Base-by-base conservation (phyloP, 2,888 invertebrate species). In the Deilephila elpenor region DNA sequence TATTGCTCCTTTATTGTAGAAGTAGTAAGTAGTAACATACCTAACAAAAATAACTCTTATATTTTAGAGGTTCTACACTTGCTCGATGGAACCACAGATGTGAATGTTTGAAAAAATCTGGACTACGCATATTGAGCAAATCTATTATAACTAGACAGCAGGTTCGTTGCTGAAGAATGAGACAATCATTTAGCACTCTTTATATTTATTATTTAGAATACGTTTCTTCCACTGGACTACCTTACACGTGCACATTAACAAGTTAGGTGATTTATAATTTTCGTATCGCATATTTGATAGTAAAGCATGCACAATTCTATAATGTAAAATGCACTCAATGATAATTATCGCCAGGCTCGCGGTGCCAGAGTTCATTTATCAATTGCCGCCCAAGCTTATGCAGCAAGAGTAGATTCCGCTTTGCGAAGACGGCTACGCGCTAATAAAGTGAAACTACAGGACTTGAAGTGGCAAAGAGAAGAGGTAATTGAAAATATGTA, bases 381-480 rank as follows among this genome's bases (percentile, higher is more conserved):
- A n/a, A 96, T 97, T 79, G 96, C 96, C 78, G 95, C 97, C 75
- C 95, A 96, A 79, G 96, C 97, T 3, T 97, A 97, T 87, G 95
- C 96, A 74, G 96, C 96, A 72, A 95, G 96, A 73, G 97, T 97
- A 0, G 97, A 98, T 84, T 97, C 97, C 76, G 96, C 96, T 0
- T 89, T 97, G 73, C 95, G 98, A 74, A 96, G 97, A 88, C 95
- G 98, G 74, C 96, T 97, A 74, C 97, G 97, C 86, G 96, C 97
- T 78, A 97, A 97, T 74, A 96, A 96, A 83, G 95, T 96, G 75
- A 96, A 96, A 59, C 94, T 96, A 73, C 97, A 97, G 83, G 98
- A 98, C 85, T 93, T 98, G 6, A 96, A 96, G 75, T 98, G 98
- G 97, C 97, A 98, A 87, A 96, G 96, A 84, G 93, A 96, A 74